Base-by-base conservation (phyloP, 2,888 invertebrate genomes). In the Thelaira solivaga region DNA sequence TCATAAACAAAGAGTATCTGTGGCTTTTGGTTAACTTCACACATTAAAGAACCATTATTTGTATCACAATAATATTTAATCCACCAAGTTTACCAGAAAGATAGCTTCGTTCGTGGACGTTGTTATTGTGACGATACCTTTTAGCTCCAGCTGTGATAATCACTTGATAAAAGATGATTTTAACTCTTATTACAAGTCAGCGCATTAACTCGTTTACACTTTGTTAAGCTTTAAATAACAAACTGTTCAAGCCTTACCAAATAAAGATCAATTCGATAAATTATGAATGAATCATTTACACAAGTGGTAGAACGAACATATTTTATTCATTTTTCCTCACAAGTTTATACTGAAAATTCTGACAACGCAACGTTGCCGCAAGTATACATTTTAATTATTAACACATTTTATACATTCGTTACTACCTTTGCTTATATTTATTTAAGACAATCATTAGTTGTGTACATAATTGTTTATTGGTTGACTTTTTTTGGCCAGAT, bases 141-240 rank as follows among this genome's bases (percentile, higher is more conserved):
- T 62, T 22, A 53, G 71, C 78, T 59, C 88, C 86, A 65, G 87
- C 87, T 88, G 88, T 77, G 88, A 83, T 87, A 88, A 87, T 87
- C 82, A 83, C 81, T 77, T 81, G 83, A 83, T 85, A 85, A 85
- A 85, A 86, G 82, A 85, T 86, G 84, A 84, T 84, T 86, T 86
- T 83, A 83, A 76, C 62, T 74, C 79, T 81, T 80, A 79, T 79
- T 78, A 78, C 57, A 55, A 69, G 62, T 71, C 75, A 49, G 61
- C 47, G 73, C 69, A 47, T 39, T 61, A 74, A 78, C 65, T 78
- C 41, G 69, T 53, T 73, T 62, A 57, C 41, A 8, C 18, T 11
- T 49, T 61, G 10, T 61, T 67, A 18, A 67, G 1, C 53, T 45
- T 39, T 36, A 34, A 55, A 72, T 36, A 31, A n/a, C n/a, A n/a